Percentiles rank a stretch among this genome's conserved stretches.
These are phyloP conservation scores for Macropodus opercularis DNA, from an alignment of 2,797 vertebrate species.

Conservation along the genomic window DNA sequence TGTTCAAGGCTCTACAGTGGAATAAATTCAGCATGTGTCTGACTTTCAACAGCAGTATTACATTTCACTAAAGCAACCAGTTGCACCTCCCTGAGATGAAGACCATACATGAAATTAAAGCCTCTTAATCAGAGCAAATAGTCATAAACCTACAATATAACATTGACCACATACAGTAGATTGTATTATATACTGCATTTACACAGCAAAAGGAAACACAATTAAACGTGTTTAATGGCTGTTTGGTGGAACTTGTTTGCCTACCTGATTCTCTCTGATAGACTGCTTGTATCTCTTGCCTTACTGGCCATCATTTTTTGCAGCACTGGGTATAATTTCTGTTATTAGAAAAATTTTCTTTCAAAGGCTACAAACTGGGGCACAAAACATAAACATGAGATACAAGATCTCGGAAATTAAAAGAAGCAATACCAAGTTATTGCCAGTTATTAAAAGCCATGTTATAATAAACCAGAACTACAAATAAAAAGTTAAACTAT, in stretches of 20 bases:
- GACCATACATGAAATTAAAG: constrained; percentile 56
- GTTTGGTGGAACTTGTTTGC: not conserved
- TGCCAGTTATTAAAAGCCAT: not conserved
- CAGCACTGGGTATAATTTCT: not conserved
- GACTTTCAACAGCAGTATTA: constrained; percentile 39
- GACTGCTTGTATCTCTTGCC: not conserved
- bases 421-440: not conserved
- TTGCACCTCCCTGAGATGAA: constrained; percentile 77
- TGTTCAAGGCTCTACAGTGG: constrained; percentile 53
- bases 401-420: constrained; percentile 14
- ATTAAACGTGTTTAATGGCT: not conserved
- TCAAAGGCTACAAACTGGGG: not conserved
- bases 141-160: constrained; percentile 9
- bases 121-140: constrained; percentile 28
- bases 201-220: constrained; percentile 4
- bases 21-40: constrained; percentile 52
- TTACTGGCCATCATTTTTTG: not conserved
- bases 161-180: constrained; percentile 21
- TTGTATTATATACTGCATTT: constrained; percentile 17
- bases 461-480: not conserved
- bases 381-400: not conserved
- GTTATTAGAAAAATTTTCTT: not conserved
- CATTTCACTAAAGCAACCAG: constrained; percentile 46
- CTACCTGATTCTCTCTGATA: too few relatives aligned
- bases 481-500: constrained; percentile 4